Evolutionary conservation across 2,113 vertebrate genomes (phyloP).

Genomic region (Cariama cristata): DNA sequence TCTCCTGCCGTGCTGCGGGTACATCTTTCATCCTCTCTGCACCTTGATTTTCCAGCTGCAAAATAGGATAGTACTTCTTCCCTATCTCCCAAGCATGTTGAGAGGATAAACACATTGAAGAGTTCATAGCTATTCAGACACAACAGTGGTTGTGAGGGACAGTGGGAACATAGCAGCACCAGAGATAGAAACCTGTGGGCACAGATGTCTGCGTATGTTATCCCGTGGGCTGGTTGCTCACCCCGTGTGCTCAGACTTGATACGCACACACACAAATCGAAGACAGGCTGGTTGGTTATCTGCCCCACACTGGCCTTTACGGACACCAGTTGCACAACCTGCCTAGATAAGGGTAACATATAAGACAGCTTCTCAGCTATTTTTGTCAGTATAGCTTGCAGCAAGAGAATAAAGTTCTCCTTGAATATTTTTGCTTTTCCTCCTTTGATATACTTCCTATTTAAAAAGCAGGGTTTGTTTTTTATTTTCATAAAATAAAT

Average conservation of each 20-base stretch:
- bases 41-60: background rate
- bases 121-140: background rate
- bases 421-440: constrained; percentile 24
- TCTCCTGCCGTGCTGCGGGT: background rate
- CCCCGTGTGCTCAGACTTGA: constrained; percentile 8
- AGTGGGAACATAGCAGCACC: constrained; percentile 15
- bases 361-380: background rate
- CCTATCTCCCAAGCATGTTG: background rate
- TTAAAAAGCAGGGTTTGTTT: background rate
- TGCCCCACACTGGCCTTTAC: background rate
- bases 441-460: constrained; percentile 25
- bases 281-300: constrained; percentile 16
- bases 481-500: constrained; percentile 66
- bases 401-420: background rate
- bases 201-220: constrained; percentile 25
- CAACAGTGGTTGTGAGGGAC: background rate
- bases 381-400: background rate
- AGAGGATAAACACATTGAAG: background rate
- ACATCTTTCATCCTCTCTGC: background rate
- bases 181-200: constrained; percentile 61
- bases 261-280: constrained; percentile 26
- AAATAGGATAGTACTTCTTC: background rate
- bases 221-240: constrained; percentile 17
- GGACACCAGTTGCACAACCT: background rate
- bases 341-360: background rate